Base-by-base conservation (phyloP, 2,797 vertebrate genomes). In the Coracias cyanogaster region DNA sequence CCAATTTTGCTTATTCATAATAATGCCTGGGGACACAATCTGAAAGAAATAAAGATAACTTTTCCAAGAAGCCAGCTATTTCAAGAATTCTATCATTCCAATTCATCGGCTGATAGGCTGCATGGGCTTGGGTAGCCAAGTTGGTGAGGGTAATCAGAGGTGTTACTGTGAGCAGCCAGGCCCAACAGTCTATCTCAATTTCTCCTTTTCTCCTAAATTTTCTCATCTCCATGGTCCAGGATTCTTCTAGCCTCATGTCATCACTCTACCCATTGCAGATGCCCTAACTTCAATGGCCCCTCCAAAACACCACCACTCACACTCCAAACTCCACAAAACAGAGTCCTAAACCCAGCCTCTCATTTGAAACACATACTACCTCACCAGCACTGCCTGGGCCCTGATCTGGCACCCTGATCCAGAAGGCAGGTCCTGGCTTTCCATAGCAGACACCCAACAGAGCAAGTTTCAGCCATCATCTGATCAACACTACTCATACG, bases 401-500 rank as follows among this genome's bases (percentile, higher is more conserved):
- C 48, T 25, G 14, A n/a, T 10, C 9, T 35, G 21, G 28, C 5
- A 20, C 9, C 39, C 46, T 29, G 12, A 74, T 13, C 22, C 46
- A 83, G 48, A 33, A 48, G 16, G 31, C 15, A 84, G 26, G 31
- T 62, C 24, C 51, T 20, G 24, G 35, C 12, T 15, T 81, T 66
- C 76, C 70, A 22, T 9, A 81, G 41, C 39, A 78, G 3, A 43
- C 3, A 1, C 12, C 1, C 8, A 52, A 33, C 3, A 48, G 15
- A 64, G 21, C 9, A 18, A 64, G 41, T 26, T 82, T 54, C 5
- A 1, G n/a, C 15, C 37, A 46, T 26, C 28, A 41, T 2, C 1
- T 2, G 10, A 29, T 28, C 48, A n/a, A 5, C 5, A 21, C 20
- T 14, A 33, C 29, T 49, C 22, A 22, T 0, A 29, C 0, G 1